phyloP scores from a whole-genome alignment of 2,888 invertebrate genomes.

The Crocallis elinguaria region DNA sequence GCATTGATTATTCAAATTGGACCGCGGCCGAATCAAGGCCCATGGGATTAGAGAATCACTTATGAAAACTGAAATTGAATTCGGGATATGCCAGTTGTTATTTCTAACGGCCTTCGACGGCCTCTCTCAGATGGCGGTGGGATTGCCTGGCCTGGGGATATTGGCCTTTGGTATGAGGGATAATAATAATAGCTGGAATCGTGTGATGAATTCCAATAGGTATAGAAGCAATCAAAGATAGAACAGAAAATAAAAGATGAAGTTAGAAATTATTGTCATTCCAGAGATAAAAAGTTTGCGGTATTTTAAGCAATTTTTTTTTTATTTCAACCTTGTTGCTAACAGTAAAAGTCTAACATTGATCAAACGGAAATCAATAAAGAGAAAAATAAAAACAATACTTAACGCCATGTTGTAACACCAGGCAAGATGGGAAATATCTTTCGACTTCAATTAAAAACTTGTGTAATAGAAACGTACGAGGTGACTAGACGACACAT shows the following conservation, averaged over 20 bases:
- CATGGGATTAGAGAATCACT: constrained; percentile 47
- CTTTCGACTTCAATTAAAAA: no score
- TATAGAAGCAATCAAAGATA: background rate
- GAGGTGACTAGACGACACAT: no score
- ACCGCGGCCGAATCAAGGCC: constrained; percentile 33
- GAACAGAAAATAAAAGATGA: background rate
- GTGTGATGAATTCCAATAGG: background rate
- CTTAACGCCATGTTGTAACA: no score
- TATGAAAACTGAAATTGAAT: constrained; percentile 58
- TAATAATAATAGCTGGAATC: constrained; percentile 1
- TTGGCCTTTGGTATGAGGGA: background rate
- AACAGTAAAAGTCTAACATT: no score
- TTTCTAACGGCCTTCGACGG: constrained; percentile 37
- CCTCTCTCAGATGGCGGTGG: constrained; percentile 8
- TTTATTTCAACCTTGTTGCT: no score
- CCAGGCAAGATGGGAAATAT: no score
- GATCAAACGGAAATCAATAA: no score
- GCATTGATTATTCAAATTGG: constrained; percentile 55
- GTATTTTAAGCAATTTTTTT: no score
- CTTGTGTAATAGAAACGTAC: no score
- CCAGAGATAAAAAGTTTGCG: no score
- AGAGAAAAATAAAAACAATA: no score
- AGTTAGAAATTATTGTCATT: no score
- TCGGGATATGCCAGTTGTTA: constrained; percentile 35
- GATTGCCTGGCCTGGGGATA: constrained; percentile 3